phyloP scores from a whole-genome alignment of 2,113 vertebrate genomes.

The Neogobius melanostomus region DNA sequence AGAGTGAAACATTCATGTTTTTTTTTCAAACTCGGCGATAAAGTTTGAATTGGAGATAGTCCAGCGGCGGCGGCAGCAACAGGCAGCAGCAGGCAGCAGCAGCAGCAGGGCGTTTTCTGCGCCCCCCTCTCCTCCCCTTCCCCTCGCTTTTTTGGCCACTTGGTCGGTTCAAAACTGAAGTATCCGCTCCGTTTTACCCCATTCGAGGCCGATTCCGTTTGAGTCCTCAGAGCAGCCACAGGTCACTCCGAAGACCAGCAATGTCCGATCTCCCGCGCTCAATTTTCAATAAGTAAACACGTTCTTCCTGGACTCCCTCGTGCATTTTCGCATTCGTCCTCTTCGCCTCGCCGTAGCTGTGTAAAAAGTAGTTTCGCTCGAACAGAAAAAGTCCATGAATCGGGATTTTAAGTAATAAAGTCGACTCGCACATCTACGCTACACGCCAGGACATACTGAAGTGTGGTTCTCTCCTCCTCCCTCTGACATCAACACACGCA shows the following conservation, averaged over 20 bases:
- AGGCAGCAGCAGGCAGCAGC: slow-evolving; percentile 60
- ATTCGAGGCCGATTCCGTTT: slow-evolving; percentile 34
- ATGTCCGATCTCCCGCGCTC: slow-evolving; percentile 59
- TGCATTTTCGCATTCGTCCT: slow-evolving; percentile 52
- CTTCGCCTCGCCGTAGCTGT: background rate
- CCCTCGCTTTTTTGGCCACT: slow-evolving; percentile 47
- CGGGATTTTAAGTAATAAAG: slow-evolving; percentile 32
- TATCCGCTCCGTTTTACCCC: slow-evolving; percentile 51
- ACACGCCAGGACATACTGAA: slow-evolving; percentile 41
- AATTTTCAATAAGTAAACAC: slow-evolving; percentile 51
- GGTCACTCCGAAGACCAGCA: slow-evolving; percentile 32
- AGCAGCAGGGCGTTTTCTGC: slow-evolving; percentile 77
- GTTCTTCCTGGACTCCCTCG: slow-evolving; percentile 49
- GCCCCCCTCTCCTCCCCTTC: slow-evolving; percentile 63
- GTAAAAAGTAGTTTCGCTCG: slow-evolving; percentile 5
- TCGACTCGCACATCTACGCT: slow-evolving; percentile 36
- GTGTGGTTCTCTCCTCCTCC: slow-evolving; percentile 50
- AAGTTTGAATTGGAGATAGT: slow-evolving; percentile 69
- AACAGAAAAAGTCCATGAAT: slow-evolving; percentile 38
- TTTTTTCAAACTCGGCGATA: slow-evolving; percentile 64
- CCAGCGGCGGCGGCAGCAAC: background rate
- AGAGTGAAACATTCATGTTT: slow-evolving; percentile 35
- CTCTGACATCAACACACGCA: slow-evolving; percentile 52
- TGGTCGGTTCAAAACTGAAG: slow-evolving; percentile 37
- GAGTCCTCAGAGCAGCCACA: slow-evolving; percentile 48